Base-by-base conservation (phyloP, 2,797 vertebrate genomes). In the Hyperoplus lanceolatus region DNA sequence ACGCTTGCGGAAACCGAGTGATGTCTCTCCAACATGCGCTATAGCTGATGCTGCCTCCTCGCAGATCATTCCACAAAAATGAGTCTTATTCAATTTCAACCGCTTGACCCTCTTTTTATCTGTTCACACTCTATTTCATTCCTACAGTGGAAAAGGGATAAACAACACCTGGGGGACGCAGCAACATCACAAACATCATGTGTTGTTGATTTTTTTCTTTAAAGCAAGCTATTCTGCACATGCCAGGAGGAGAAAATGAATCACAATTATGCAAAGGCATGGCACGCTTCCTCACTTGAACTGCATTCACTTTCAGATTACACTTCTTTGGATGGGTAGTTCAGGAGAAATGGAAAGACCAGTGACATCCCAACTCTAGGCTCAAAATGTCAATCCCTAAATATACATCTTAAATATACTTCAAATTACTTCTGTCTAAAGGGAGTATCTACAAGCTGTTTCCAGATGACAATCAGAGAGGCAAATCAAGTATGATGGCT, bases 371-470 rank as follows among this genome's bases (percentile, higher is more conserved):
- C 29, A 29, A 29, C 29, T 29, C 29, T 29, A 64, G 10, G 10
- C 15, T 45, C 8, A n/a, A 55, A 46, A 46, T 42, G 21, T 45
- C 45, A 53, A 49, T 53, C 67, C 29, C 48, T 67, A 36, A 2
- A 4, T 29, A 15, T 12, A 6, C 18, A 36, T 9, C 9, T 29
- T 14, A 29, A 29, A 29, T 29, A 29, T 29, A 3, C 8, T 54
- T 45, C 0, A 75, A 75, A 57, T 62, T 2, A 45, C 45, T 42
- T 45, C 18, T 51, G 36, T 16, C 39, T 39, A 14, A 15, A 15
- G 2, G 1, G 69, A 72, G 74, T 45, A 10, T 45, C 29, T 76
- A 13, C 58, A 77, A 78, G 63, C 48, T 78, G 71, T 53, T 60
- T 16, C 21, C 39, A 49, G 43, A 49, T 70, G 18, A 13, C 18